A percentile compares a stretch with the other conserved stretches of the same genome.
Conservation (phyloP, 1,140 invertebrate species). For the Lasioglossum albipes region DNA sequence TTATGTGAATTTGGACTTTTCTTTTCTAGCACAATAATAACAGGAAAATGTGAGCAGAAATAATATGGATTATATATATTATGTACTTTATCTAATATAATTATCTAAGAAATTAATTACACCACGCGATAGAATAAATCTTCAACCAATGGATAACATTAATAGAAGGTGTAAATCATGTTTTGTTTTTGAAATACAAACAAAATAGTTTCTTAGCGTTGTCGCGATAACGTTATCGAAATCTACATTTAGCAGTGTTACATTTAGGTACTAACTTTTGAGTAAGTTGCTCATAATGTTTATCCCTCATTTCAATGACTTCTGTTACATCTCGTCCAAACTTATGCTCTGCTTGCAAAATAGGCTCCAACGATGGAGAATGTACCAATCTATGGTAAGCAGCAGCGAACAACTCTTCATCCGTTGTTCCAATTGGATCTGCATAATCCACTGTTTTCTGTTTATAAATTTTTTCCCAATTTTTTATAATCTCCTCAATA, state of each 20-base stretch:
- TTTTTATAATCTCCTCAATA: slow-evolving; percentile 84
- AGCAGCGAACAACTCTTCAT: slow-evolving; percentile 88
- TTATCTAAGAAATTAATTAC: too few species aligned
- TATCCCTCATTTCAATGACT: slow-evolving; percentile 84
- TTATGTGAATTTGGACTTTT: slow-evolving; percentile 11
- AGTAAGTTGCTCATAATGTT: slow-evolving; percentile 84
- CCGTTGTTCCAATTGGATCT: slow-evolving; percentile 85
- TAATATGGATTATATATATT: too few species aligned
- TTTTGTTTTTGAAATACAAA: too few species aligned
- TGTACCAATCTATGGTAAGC: slow-evolving; percentile 91
- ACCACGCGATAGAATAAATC: too few species aligned
- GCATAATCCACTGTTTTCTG: slow-evolving; percentile 85
- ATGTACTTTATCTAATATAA: too few species aligned
- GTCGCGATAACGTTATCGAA: too few species aligned
- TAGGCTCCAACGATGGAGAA: slow-evolving; percentile 88
- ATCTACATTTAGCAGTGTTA: neutral
- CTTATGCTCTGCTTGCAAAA: slow-evolving; percentile 89
- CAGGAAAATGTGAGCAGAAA: neutral
- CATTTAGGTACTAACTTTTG: slow-evolving; percentile 79
- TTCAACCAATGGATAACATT: too few species aligned
- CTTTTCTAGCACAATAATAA: neutral
- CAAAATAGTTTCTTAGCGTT: too few species aligned
- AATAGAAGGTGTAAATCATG: too few species aligned
- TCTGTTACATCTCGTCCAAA: slow-evolving; percentile 87
- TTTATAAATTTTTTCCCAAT: slow-evolving; percentile 86